Percentiles rank a stretch among this genome's conserved stretches.
phyloP scores from a whole-genome alignment of 2,888 invertebrate species.

The Melipona beecheii region DNA sequence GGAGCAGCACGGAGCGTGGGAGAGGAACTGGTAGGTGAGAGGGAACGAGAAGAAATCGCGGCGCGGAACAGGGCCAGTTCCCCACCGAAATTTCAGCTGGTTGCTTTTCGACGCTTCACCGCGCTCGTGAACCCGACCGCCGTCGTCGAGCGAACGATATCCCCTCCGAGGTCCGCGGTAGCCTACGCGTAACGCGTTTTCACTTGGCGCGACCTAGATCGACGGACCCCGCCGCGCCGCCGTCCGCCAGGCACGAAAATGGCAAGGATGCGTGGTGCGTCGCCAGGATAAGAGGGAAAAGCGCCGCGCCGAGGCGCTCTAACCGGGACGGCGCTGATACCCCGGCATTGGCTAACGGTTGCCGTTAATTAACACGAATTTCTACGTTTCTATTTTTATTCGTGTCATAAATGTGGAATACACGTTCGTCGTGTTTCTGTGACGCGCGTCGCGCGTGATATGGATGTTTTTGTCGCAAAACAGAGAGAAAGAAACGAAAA shows the following conservation, averaged over 20 bases:
- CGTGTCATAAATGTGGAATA: slow-evolving; percentile 20
- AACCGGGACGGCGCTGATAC: slow-evolving; percentile 50
- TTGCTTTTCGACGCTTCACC: slow-evolving; percentile 67
- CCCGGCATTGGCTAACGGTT: slow-evolving; percentile 58
- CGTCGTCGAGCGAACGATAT: slow-evolving; percentile 48
- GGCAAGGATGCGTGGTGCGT: slow-evolving; percentile 46
- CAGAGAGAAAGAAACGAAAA: not conserved
- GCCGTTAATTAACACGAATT: slow-evolving; percentile 28
- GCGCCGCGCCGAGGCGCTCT: not conserved
- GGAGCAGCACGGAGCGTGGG: not conserved
- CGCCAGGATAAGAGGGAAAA: slow-evolving; percentile 57
- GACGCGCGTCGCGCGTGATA: no score
- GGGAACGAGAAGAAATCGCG: slow-evolving; percentile 19
- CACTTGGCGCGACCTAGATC: slow-evolving; percentile 83
- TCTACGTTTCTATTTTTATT: slow-evolving; percentile 23
- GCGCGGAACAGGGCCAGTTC: slow-evolving; percentile 28
- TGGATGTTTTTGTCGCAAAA: not conserved
- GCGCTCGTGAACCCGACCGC: slow-evolving; percentile 74
- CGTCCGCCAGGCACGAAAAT: slow-evolving; percentile 58
- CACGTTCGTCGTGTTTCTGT: not conserved
- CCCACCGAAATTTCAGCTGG: slow-evolving; percentile 66
- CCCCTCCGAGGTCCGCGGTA: slow-evolving; percentile 17
- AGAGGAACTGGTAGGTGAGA: not conserved
- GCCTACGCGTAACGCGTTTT: slow-evolving; percentile 77
- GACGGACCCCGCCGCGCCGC: slow-evolving; percentile 10